These are phyloP conservation scores for Gymnobelideus leadbeateri DNA, from an alignment of 2,113 vertebrate species.

Conservation along the genomic window DNA sequence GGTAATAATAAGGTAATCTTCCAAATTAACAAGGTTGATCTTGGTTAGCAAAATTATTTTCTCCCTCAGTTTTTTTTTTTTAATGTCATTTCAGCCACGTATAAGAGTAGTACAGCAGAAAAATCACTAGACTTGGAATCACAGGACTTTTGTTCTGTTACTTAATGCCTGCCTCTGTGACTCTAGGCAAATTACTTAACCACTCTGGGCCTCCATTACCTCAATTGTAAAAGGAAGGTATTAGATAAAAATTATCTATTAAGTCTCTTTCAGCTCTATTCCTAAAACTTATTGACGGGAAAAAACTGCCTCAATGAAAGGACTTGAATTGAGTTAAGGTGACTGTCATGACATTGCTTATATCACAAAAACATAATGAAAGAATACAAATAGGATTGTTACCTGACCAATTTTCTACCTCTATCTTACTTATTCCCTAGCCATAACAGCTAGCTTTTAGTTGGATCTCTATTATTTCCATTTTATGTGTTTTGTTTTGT, in stretches of 20 bases:
- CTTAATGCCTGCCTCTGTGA: not conserved
- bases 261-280: not conserved
- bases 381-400: not conserved
- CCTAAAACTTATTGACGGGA: not conserved
- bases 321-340: not conserved
- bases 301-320: not conserved
- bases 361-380: not conserved
- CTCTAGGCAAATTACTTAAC: not conserved
- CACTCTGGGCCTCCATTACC: not conserved
- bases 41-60: too few relatives aligned
- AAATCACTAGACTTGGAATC: not conserved
- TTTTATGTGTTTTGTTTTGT: too few relatives aligned
- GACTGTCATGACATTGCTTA: not conserved
- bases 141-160: not conserved
- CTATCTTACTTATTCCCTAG: fast-evolving
- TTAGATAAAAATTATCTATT: not conserved
- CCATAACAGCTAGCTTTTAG: not conserved
- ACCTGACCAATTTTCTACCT: fast-evolving
- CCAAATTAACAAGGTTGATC: too few relatives aligned
- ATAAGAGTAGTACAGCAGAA: not conserved
- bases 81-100: too few relatives aligned
- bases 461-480: not conserved
- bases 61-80: too few relatives aligned
- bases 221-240: not conserved
- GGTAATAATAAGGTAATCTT: too few relatives aligned